phyloP scores from a whole-genome alignment of 1,140 invertebrate genomes.

The Sycobia sp. region DNA sequence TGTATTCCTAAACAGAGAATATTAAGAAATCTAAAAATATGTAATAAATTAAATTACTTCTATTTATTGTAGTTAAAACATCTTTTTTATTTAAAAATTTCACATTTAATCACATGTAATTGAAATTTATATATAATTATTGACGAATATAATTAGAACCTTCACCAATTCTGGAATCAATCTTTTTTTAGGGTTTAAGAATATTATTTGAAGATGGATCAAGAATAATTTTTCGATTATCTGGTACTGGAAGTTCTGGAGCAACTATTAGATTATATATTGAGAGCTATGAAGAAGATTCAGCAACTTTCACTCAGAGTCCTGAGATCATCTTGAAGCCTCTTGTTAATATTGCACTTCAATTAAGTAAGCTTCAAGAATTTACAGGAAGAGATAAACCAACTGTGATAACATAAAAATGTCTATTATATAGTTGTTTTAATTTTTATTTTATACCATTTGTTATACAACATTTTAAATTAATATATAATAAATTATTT shows the following conservation, averaged over 20 bases:
- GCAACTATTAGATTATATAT: conserved; percentile 95
- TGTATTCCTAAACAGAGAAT: no score
- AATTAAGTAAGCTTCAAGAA: conserved; percentile 81
- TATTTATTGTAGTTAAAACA: no score
- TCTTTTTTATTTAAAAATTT: no score
- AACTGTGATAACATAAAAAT: conserved; percentile 93
- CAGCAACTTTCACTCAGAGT: conserved; percentile 69
- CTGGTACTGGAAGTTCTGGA: conserved; percentile 96
- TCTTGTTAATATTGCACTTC: conserved; percentile 85
- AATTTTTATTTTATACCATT: no score
- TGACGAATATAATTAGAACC: no score
- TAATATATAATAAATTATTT: neutral
- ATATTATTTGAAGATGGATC: conserved; percentile 94
- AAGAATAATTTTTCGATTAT: conserved; percentile 89
- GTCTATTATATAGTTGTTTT: no score
- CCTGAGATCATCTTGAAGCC: conserved; percentile 88
- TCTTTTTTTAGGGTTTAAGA: conserved; percentile 79
- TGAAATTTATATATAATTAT: no score
- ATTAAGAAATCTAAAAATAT: no score
- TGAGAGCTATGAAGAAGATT: conserved; percentile 82
- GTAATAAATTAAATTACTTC: no score
- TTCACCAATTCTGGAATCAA: no score
- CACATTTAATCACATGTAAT: no score
- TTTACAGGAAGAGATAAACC: conserved; percentile 88
- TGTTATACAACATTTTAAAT: no score